A percentile compares a stretch with the other conserved stretches of the same genome.
Evolutionary conservation across 2,888 invertebrate species (phyloP).

Genomic region (Rhingia campestris): DNA sequence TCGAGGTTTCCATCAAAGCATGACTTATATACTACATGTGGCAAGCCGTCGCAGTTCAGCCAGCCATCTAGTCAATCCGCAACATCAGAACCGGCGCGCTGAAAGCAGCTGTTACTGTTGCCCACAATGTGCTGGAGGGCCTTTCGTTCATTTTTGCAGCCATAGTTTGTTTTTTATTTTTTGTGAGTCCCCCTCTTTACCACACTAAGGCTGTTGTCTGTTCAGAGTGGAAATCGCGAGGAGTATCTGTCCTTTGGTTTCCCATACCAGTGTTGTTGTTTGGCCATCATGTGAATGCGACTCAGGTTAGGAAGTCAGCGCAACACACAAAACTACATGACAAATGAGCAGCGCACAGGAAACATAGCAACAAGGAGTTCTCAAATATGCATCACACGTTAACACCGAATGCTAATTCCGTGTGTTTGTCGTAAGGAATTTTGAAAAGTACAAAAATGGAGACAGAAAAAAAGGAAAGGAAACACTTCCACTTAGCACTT

Average conservation of each 20-base stretch:
- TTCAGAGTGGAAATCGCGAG: slow-evolving; percentile 29
- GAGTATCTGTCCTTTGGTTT: neutral
- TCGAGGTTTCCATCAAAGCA: slow-evolving; percentile 70
- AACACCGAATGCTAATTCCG: slow-evolving; percentile 60
- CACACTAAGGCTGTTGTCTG: slow-evolving; percentile 23
- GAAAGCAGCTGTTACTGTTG: slow-evolving; percentile 47
- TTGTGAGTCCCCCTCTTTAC: neutral
- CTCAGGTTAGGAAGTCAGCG: slow-evolving; percentile 29
- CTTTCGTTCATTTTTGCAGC: neutral
- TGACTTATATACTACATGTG: slow-evolving; percentile 60
- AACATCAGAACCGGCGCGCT: slow-evolving; percentile 25
- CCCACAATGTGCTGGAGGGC: slow-evolving; percentile 5
- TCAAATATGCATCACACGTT: slow-evolving; percentile 42
- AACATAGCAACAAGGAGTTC: slow-evolving; percentile 42
- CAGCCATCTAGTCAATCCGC: slow-evolving; percentile 28
- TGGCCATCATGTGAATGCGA: slow-evolving; percentile 22
- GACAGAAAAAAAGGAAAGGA: slow-evolving; percentile 2
- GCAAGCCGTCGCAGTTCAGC: slow-evolving; percentile 37
- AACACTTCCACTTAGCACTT: slow-evolving; percentile 60
- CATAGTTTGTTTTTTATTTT: slow-evolving; percentile 5
- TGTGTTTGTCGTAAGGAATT: slow-evolving; percentile 33
- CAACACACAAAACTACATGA: slow-evolving; percentile 40
- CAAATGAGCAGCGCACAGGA: slow-evolving; percentile 47
- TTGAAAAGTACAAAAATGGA: slow-evolving; percentile 2
- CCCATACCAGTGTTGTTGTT: neutral